phyloP scores from a whole-genome alignment of 2,113 vertebrate genomes.

The Chascanopsetta lugubris region DNA sequence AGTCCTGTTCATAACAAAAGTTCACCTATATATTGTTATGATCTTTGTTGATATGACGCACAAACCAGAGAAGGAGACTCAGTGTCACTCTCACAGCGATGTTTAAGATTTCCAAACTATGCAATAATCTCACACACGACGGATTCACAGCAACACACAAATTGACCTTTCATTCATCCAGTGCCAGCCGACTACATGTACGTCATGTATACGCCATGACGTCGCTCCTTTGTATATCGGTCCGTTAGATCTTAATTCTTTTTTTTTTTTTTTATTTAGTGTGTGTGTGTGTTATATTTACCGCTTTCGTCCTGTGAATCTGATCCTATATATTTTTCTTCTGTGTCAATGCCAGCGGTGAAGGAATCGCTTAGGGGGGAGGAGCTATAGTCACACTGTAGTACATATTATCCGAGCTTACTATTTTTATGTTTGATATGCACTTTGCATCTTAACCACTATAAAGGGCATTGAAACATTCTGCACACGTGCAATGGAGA shows the following conservation, averaged over 20 bases:
- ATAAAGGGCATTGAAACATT: slow-evolving; percentile 84
- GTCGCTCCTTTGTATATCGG: slow-evolving; percentile 51
- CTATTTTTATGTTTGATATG: slow-evolving; percentile 76
- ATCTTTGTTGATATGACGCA: slow-evolving; percentile 14
- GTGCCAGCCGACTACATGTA: slow-evolving; percentile 63
- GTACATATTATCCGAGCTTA: slow-evolving; percentile 67
- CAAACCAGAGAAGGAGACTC: slow-evolving; percentile 59
- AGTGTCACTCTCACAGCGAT: slow-evolving; percentile 77
- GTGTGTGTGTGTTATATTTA: no score
- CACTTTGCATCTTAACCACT: slow-evolving; percentile 84
- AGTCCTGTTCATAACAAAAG: slow-evolving; percentile 23
- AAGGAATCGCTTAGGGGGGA: slow-evolving; percentile 60
- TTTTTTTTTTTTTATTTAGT: slow-evolving; percentile 35
- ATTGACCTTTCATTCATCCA: slow-evolving; percentile 65
- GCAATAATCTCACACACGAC: slow-evolving; percentile 80
- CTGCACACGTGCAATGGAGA: slow-evolving; percentile 74
- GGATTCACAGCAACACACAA: slow-evolving; percentile 75
- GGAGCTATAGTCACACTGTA: slow-evolving; percentile 74
- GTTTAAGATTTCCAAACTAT: slow-evolving; percentile 84
- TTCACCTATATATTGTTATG: slow-evolving; percentile 34
- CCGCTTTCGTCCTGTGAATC: slow-evolving; percentile 64
- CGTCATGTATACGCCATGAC: slow-evolving; percentile 57
- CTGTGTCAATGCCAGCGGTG: slow-evolving; percentile 47
- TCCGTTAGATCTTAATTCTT: slow-evolving; percentile 17
- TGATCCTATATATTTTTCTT: slow-evolving; percentile 51